Percentiles rank a stretch among this genome's conserved stretches.
phyloP scores from a whole-genome alignment of 2,888 invertebrate genomes.

The Cataglyphis cursor region DNA sequence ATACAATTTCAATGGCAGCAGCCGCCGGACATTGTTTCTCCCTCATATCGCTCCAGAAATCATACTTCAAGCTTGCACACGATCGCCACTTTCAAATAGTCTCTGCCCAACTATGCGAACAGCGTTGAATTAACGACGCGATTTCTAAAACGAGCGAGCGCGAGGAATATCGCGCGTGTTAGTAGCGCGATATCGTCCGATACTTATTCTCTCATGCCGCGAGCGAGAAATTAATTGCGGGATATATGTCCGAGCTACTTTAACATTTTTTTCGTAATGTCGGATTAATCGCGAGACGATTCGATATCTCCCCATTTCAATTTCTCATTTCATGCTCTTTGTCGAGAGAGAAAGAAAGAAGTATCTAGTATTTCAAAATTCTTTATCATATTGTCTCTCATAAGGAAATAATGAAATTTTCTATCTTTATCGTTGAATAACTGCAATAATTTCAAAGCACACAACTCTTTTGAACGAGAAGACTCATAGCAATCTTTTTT shows the following conservation, averaged over 20 bases:
- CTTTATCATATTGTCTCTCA: background rate
- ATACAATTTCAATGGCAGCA: background rate
- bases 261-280: conserved; percentile 29
- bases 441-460: background rate
- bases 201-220: conserved; percentile 27
- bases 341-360: background rate
- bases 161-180: conserved; percentile 28
- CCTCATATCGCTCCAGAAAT: conserved; percentile 60
- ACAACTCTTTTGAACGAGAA: background rate
- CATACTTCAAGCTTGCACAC: conserved; percentile 57
- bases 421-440: background rate
- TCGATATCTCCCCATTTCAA: background rate
- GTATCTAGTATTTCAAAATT: background rate
- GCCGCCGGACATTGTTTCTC: conserved; percentile 26
- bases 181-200: conserved; percentile 41
- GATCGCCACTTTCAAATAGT: conserved; percentile 69
- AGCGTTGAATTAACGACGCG: conserved; percentile 70
- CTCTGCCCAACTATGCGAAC: conserved; percentile 66
- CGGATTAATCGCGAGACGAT: conserved; percentile 12
- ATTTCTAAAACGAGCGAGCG: conserved; percentile 64
- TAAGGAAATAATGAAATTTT: background rate
- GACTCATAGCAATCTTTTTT: background rate
- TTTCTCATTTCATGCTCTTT: background rate
- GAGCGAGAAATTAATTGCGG: conserved; percentile 48
- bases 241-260: conserved; percentile 48